Evolutionary conservation across 2,113 vertebrate species (phyloP), one percentile per base, ranked within the genome.

Genomic region (Ciconia maguari): DNA sequence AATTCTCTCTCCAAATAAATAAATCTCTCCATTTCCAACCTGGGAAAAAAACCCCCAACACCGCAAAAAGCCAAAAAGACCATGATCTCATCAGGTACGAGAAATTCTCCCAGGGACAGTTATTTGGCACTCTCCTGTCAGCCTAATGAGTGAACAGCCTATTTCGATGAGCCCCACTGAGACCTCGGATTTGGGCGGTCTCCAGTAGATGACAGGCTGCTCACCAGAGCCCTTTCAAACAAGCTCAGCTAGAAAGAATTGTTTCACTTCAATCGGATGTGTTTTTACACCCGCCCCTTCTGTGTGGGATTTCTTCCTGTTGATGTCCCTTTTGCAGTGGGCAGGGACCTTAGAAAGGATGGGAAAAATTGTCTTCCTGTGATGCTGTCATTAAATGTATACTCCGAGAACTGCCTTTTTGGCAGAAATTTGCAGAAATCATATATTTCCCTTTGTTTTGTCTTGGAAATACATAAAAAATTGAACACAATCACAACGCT

Each of bases 261-360:
- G 34, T 52, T 85, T 76, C 44, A 7, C 22, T 93, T 91, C 62
- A 38, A 10, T 60, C 77, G 72, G 62, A 65, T 0, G 0, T 13
- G 16, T 68, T 86, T 72, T 89, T 78, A 64, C 17, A 20, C 60
- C 80, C 4, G 0, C 48, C 61, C 16, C 21, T 92, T 52, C 58
- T 91, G 72, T 76, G 76, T 89, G 94, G 72, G 92, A 81, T 93
- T 89, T 87, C 64, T 93, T 92, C 80, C 83, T 87, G 61, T 68
- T 58, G 10, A 68, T 94, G 76, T 87, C 77, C 83, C 83, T 87
- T 41, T 27, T 81, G 32, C 32, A 86, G 83, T 52, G 69, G 80
- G 60, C 49, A 75, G 72, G 69, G 60, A 95, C 46, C 83, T 87
- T 62, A 13, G 25, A 77, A 89, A 78, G 29, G 75, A 75, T 78